Evolutionary conservation across 2,888 invertebrate species (phyloP), one percentile per base, ranked within the genome.

Genomic region (Diogma glabrata): DNA sequence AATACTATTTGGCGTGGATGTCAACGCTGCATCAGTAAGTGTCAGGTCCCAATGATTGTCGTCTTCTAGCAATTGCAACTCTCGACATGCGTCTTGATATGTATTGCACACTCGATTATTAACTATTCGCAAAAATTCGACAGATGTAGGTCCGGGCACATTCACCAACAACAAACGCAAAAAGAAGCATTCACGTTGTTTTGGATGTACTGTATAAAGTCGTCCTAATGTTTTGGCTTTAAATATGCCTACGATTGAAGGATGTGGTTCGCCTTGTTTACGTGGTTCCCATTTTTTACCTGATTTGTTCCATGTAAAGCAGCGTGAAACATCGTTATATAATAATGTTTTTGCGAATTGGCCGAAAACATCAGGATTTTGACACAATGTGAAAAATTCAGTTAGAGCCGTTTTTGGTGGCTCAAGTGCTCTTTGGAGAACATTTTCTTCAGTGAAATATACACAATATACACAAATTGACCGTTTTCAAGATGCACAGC

Each of bases 11-110:
- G 54, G 51, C 30, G 49, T 48, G 40, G 48, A 28, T 17, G 52
- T 52, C 4, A 54, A 20, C n/a, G 50, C 47, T 36, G 56, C 55
- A 47, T 56, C 56, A 7, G 46, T 30, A 49, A 60, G 51, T 30
- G 59, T 56, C 30, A 48, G 16, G 22, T 60, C 57, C 55, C 55
- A 54, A 51, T 58, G 53, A 55, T 2, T 33, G 16, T 33, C 33
- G n/a, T 4, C 6, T 12, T n/a, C n/a, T n/a, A n/a, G n/a, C n/a
- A n/a, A n/a, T n/a, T n/a, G n/a, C n/a, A n/a, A n/a, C n/a, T n/a
- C n/a, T n/a, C n/a, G n/a, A 10, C 7, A 33, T 23, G 30, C 50
- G 20, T 52, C 53, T 12, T 4, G 19, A 46, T 43, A 53, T 45
- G 52, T 50, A 60, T 51, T 65, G 65, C 12, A n/a, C 33, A 33